Evolutionary conservation across 2,113 vertebrate genomes (phyloP).

Genomic region (Patagioenas fasciata): DNA sequence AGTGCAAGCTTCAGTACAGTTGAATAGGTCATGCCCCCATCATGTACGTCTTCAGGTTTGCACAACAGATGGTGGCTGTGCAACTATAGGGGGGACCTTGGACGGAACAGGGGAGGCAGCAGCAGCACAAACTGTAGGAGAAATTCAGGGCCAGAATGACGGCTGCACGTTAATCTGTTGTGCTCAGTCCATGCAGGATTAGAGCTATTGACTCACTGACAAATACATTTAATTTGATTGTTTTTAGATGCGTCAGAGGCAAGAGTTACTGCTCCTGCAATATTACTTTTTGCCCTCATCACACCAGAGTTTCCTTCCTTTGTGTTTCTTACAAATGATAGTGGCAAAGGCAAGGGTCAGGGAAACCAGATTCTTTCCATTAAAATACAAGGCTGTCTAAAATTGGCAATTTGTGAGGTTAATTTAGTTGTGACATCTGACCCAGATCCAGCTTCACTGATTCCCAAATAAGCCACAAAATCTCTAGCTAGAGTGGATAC

Average conservation of each 20-base stretch:
- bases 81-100: neutral
- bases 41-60: accelerated
- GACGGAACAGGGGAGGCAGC: neutral
- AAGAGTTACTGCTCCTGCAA: neutral
- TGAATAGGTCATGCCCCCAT: neutral
- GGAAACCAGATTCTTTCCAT: neutral
- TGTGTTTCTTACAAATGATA: neutral
- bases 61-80: accelerated
- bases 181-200: neutral
- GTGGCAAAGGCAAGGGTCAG: neutral
- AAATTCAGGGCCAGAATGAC: neutral
- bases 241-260: neutral
- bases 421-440: slow-evolving; percentile 87
- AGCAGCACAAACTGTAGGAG: neutral
- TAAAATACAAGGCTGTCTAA: neutral
- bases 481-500: slow-evolving; percentile 81
- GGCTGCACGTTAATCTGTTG: neutral
- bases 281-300: neutral
- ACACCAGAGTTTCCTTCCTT: neutral
- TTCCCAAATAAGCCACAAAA: slow-evolving; percentile 82
- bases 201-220: neutral
- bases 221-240: neutral
- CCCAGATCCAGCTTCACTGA: slow-evolving; percentile 83
- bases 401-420: neutral
- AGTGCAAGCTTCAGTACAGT: neutral